These are phyloP conservation scores for Sesamia inferens DNA, from an alignment of 2,888 invertebrate species.

Conservation along the genomic window DNA sequence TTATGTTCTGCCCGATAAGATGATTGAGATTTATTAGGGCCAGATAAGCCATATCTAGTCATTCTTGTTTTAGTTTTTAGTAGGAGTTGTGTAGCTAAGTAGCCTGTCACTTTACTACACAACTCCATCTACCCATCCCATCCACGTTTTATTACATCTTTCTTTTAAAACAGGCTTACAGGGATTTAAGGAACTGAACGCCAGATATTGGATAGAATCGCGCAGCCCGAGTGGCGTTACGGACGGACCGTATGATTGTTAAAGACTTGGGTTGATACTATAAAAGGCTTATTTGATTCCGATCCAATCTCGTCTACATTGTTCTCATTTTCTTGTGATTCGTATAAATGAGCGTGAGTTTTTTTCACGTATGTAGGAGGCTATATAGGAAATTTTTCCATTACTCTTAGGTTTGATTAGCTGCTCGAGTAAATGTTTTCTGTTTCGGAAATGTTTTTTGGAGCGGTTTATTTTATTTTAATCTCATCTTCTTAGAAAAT, in stretches of 20 bases:
- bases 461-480: not conserved
- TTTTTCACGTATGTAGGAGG: constrained; percentile 17
- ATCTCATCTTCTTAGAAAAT: not conserved
- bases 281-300: constrained; percentile 66
- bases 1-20: constrained; percentile 49
- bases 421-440: not conserved
- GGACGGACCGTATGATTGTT: constrained; percentile 63
- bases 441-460: not conserved
- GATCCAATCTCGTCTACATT: constrained; percentile 60
- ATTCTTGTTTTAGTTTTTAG: constrained; percentile 56
- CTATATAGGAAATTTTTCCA: constrained; percentile 2
- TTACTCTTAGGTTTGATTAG: constrained; percentile 5
- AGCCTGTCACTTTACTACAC: constrained; percentile 35
- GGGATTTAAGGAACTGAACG: constrained; percentile 62
- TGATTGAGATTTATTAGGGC: constrained; percentile 60
- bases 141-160: constrained; percentile 51
- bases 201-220: constrained; percentile 60
- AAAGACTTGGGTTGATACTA: constrained; percentile 59
- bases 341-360: constrained; percentile 44
- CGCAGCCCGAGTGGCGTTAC: constrained; percentile 41
- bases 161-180: constrained; percentile 59
- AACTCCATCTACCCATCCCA: constrained; percentile 31
- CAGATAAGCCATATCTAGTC: constrained; percentile 44
- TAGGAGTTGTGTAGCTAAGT: not conserved
- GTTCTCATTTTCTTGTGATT: constrained; percentile 50